Percentiles rank a stretch among this genome's conserved stretches.
phyloP scores from a whole-genome alignment of 2,797 vertebrate species.

The Eleutherodactylus coqui region DNA sequence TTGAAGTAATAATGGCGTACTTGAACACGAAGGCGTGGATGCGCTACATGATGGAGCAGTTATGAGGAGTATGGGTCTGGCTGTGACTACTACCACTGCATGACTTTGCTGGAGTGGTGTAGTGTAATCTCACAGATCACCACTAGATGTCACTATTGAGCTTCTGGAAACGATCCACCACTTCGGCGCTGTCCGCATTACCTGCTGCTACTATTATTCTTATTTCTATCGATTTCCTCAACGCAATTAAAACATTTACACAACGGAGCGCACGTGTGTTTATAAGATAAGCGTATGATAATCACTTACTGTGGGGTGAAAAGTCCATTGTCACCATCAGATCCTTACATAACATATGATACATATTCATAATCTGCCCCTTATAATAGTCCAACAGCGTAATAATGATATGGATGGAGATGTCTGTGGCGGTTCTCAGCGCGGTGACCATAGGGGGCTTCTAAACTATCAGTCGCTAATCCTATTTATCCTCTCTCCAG shows the following conservation, averaged over 20 bases:
- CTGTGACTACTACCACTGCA: not conserved
- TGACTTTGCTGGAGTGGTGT: not conserved
- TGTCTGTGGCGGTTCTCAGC: not conserved
- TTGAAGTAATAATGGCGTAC: too few relatives aligned
- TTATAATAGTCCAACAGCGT: not conserved
- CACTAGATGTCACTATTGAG: slow-evolving; percentile 18
- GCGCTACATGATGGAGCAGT: too few relatives aligned
- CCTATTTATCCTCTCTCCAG: not conserved
- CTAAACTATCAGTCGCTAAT: too few relatives aligned
- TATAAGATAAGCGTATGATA: not conserved
- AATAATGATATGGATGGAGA: not conserved
- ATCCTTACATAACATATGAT: not conserved
- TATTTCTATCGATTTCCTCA: not conserved
- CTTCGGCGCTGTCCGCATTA: not conserved
- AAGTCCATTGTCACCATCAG: not conserved
- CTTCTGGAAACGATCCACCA: not conserved
- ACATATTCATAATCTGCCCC: not conserved
- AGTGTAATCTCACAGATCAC: not conserved
- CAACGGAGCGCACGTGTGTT: not conserved
- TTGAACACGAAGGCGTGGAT: too few relatives aligned
- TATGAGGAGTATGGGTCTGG: not conserved
- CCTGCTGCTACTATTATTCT: not conserved
- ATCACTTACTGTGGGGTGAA: not conserved
- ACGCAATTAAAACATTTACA: slow-evolving; percentile 13
- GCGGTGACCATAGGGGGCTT: too few relatives aligned